Base-by-base conservation (phyloP, 1,140 invertebrate genomes). In the Hyles vespertilio region DNA sequence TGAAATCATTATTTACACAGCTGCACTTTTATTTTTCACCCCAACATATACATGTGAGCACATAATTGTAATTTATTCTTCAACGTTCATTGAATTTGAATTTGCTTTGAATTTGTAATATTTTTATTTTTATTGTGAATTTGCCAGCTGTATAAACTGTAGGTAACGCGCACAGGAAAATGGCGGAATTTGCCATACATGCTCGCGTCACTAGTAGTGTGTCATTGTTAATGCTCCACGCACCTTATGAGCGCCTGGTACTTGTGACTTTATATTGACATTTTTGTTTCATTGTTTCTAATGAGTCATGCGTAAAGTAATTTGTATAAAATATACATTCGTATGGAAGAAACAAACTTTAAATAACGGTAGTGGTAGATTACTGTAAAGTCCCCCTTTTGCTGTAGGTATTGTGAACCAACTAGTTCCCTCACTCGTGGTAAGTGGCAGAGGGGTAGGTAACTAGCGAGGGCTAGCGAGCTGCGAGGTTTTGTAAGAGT, bases 101-200 rank as follows among this genome's bases (percentile, higher is more conserved):
- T n/a, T n/a, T n/a, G 33, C 11, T 53, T 53, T 53, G 36, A 9
- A 32, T 53, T 34, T 53, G 34, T 36, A 36, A 36, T 5, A 34
- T 46, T 59, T 60, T 59, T 56, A 44, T 61, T 58, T 69, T 63
- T 66, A 69, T 63, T 66, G 45, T 58, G 32, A 47, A 48, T 32
- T 8, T 10, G 52, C 45, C 63, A 66, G 46, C 57, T 69, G 67
- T 63, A 47, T 48, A 40, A 57, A 43, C 12, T 51, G 52, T 53
- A 43, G 51, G 32, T 45, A 51, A 40, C 12, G 34, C 4, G 33
- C 40, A 36, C 51, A 40, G 51, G 51, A 53, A 53, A 32, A 51
- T 53, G 9, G 36, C 33, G 34, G 34, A 40, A 10, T 40, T 40
- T 5, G 36, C 8, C 36, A 50, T 7, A 8, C 11, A 34, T 40